Evolutionary conservation across 2,113 vertebrate genomes (phyloP), one percentile per base, ranked within the genome.

Genomic region (Epinephelus moara): DNA sequence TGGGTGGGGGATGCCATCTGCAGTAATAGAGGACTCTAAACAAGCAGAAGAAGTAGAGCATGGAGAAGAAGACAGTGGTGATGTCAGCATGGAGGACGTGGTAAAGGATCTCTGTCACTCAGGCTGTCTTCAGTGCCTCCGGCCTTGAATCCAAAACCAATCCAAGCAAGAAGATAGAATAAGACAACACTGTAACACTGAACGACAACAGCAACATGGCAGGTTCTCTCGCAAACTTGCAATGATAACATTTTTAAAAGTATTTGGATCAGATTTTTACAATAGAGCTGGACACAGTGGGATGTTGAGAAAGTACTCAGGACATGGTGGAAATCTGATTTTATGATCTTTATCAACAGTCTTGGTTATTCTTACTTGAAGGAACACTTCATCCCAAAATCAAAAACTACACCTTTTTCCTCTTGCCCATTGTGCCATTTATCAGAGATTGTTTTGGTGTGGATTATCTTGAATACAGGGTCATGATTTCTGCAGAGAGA

Each of bases 21-120:
- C 53, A 33, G 56, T 14, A 18, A 57, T 10, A 25, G 40, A 66
- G 27, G 42, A 50, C 52, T 68, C 33, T 13, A 12, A 81, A 56
- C 45, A 73, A 79, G 66, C 40, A 85, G 37, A 59, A 60, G 75
- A 45, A 59, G 40, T 57, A 17, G 50, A 81, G 75, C 75, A 60
- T 42, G 78, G 49, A 89, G 55, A 57, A 72, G 70, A 81, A 56
- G 57, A 81, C 42, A 42, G 80, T 9, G n/a, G 70, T n/a, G 80
- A 75, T 45, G 57, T 57, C 47, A 62, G 47, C 23, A 66, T 30
- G 27, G 42, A 77, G 59, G 14, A 70, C 11, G 52, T 19, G 14
- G 49, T n/a, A 21, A 52, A 72, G 15, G 21, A 59, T 73, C 33
- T 62, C 45, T 56, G 59, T 56, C 37, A 13, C 4, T 81, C 45